Conservation (phyloP, 2,113 vertebrate genomes). For the Erinaceus europaeus region DNA sequence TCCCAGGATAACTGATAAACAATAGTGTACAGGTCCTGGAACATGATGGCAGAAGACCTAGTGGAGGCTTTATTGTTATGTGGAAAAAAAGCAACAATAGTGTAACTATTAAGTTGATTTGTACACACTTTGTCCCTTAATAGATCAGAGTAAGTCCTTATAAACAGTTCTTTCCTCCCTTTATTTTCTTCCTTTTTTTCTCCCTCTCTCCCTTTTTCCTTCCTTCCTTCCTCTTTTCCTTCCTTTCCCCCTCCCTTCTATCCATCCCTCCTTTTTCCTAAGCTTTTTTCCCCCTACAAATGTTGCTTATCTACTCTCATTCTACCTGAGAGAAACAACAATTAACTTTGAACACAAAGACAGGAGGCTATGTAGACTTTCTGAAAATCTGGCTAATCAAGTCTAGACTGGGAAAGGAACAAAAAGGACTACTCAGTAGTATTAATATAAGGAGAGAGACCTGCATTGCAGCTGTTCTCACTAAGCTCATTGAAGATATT, state of each 20-base stretch:
- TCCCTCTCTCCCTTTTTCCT: no score
- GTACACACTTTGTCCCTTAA: no score
- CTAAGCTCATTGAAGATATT: constrained; percentile 61
- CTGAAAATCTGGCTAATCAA: constrained; percentile 28
- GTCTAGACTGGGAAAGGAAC: neutral
- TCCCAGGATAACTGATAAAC: constrained; percentile 6
- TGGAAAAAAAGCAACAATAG: constrained; percentile 7
- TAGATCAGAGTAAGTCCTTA: no score
- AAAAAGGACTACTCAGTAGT: constrained; percentile 55
- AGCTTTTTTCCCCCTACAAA: neutral
- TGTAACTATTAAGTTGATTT: neutral
- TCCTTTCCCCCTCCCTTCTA: no score
- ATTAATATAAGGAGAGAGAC: constrained; percentile 60
- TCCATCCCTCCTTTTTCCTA: neutral
- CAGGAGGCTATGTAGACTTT: constrained; percentile 26
- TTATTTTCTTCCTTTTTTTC: neutral
- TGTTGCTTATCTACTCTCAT: neutral
- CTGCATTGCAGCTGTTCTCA: constrained; percentile 57
- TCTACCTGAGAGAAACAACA: neutral
- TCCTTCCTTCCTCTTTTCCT: no score
- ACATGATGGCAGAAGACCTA: no score
- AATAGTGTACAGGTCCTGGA: no score
- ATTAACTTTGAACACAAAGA: neutral
- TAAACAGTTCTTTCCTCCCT: no score
- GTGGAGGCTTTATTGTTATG: no score